Evolutionary conservation across 2,797 vertebrate species (phyloP).

Genomic region (Sebastes hopkinsi): DNA sequence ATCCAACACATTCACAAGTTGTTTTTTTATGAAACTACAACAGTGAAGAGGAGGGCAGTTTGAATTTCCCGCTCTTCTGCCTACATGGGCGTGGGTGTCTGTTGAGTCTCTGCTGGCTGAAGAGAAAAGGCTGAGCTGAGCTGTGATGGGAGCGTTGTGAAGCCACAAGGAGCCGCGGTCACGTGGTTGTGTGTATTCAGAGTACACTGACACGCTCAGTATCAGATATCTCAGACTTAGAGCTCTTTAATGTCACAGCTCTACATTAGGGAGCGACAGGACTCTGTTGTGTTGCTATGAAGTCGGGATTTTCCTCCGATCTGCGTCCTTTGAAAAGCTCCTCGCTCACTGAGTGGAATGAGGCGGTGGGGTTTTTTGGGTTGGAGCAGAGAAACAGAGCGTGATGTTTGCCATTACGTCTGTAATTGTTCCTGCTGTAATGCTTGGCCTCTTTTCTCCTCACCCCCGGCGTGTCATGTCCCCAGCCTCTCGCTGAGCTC

Average conservation of each 20-base stretch:
- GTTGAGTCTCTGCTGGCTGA: neutral
- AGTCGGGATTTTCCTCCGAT: conserved; percentile 11
- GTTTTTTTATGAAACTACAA: neutral
- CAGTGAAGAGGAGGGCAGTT: neutral
- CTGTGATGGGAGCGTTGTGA: conserved; percentile 20
- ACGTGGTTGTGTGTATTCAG: conserved; percentile 35
- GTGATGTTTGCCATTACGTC: conserved; percentile 60
- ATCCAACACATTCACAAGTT: neutral
- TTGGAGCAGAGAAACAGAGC: conserved; percentile 13
- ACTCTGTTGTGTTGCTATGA: conserved; percentile 9
- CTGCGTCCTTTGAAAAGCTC: conserved; percentile 9
- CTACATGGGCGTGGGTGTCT: neutral
- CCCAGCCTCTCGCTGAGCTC: neutral
- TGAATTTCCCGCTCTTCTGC: conserved; percentile 35
- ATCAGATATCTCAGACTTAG: conserved; percentile 23
- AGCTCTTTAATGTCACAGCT: conserved; percentile 20
- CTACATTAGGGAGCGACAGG: conserved; percentile 2
- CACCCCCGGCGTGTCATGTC: conserved; percentile 21
- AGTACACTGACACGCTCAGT: conserved; percentile 17
- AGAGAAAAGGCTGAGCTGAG: conserved; percentile 18
- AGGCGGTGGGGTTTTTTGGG: neutral
- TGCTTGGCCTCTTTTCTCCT: conserved; percentile 38
- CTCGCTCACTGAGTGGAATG: conserved; percentile 29
- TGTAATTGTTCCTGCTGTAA: conserved; percentile 53
- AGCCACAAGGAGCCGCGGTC: neutral